phyloP scores from a whole-genome alignment of 1,140 invertebrate genomes.

The Palaemon carinicauda region DNA sequence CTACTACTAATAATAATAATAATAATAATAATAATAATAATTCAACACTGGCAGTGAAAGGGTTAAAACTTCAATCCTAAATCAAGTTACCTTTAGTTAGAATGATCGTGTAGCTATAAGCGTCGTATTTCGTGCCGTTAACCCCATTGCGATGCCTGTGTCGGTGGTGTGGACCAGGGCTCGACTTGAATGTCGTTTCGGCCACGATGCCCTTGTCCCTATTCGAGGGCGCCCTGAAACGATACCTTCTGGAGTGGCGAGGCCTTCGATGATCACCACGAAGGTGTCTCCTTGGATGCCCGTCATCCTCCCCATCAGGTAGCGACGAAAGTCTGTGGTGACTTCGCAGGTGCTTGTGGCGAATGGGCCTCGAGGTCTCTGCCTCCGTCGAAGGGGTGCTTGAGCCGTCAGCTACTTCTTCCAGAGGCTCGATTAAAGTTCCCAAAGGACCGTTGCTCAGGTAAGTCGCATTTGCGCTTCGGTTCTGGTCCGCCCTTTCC shows the following conservation, averaged over 20 bases:
- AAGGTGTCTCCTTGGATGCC: background rate
- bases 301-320: too few species aligned
- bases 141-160: background rate
- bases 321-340: background rate
- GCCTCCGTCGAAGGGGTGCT: background rate
- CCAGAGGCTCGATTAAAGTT: too few species aligned
- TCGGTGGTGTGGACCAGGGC: background rate
- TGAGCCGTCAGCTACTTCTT: too few species aligned
- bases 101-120: slow-evolving; percentile 48
- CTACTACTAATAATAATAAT: too few species aligned
- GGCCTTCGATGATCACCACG: background rate
- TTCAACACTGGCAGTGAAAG: too few species aligned
- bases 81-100: slow-evolving; percentile 7
- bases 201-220: background rate
- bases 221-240: background rate
- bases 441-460: too few species aligned
- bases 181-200: background rate
- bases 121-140: background rate
- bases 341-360: background rate
- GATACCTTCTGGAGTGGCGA: background rate
- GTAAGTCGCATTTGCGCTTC: too few species aligned
- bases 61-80: too few species aligned
- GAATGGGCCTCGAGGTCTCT: background rate
- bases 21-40: too few species aligned
- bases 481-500: too few species aligned